Conservation (phyloP, 1,140 invertebrate genomes). For the Glossosoma conforme region DNA sequence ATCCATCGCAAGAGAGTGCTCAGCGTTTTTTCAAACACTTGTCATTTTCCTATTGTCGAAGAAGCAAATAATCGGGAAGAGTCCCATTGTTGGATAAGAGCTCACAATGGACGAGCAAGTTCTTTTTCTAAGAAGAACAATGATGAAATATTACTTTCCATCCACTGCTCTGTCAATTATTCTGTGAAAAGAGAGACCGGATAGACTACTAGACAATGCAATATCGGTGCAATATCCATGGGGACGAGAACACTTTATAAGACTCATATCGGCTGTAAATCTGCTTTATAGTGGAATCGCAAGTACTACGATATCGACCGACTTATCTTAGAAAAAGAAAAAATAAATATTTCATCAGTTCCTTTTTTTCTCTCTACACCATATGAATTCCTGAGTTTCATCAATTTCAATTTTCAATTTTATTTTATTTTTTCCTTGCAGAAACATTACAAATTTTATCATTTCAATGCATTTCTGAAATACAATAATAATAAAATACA, state of each 20-base stretch:
- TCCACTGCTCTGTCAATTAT: constrained; percentile 17
- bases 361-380: neutral
- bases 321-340: no score
- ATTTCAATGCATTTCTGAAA: no score
- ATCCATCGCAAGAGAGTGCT: no score
- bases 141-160: constrained; percentile 23
- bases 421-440: no score
- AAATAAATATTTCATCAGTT: neutral
- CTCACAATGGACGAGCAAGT: constrained; percentile 13
- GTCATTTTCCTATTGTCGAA: constrained; percentile 7
- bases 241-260: no score
- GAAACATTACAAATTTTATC: no score
- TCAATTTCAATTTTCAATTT: no score
- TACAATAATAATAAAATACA: no score
- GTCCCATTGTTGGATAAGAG: constrained; percentile 12
- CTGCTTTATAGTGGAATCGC: no score
- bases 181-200: neutral
- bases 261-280: no score
- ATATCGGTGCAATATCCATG: neutral
- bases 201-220: neutral
- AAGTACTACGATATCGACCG: no score
- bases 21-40: constrained; percentile 1
- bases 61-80: constrained; percentile 5
- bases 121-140: constrained; percentile 18
- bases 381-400: neutral